Evolutionary conservation across 2,888 invertebrate genomes (phyloP).

Genomic region (Lithodes maja): DNA sequence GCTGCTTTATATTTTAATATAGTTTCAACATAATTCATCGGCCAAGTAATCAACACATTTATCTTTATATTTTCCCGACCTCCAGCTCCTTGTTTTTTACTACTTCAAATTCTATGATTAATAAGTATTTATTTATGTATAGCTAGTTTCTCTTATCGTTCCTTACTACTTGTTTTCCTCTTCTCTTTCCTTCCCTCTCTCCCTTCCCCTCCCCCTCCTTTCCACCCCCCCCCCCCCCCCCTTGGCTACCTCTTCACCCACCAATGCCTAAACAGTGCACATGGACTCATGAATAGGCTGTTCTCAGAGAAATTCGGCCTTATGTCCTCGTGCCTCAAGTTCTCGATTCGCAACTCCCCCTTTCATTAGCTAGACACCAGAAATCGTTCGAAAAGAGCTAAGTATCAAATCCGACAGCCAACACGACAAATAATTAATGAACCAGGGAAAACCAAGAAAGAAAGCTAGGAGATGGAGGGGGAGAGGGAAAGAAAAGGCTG

Average conservation of each 20-base stretch:
- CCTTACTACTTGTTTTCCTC: background rate
- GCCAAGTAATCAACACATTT: too few species aligned
- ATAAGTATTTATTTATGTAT: too few species aligned
- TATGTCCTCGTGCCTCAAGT: background rate
- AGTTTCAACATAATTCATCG: too few species aligned
- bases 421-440: conserved; percentile 45
- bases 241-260: background rate
- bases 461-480: background rate
- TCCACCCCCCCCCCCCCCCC: background rate
- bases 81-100: too few species aligned
- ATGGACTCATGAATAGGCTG: background rate
- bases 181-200: background rate
- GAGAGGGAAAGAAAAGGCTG: background rate
- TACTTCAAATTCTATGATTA: too few species aligned
- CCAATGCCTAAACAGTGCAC: background rate
- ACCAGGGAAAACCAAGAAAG: conserved; percentile 16
- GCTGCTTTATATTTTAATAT: too few species aligned
- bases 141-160: too few species aligned
- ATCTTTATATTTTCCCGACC: too few species aligned
- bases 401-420: conserved; percentile 34
- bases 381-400: conserved; percentile 29
- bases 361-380: background rate
- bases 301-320: background rate
- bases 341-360: background rate
- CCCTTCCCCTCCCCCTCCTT: background rate